Base-by-base conservation (phyloP, 2,797 vertebrate genomes). In the Alca torda region DNA sequence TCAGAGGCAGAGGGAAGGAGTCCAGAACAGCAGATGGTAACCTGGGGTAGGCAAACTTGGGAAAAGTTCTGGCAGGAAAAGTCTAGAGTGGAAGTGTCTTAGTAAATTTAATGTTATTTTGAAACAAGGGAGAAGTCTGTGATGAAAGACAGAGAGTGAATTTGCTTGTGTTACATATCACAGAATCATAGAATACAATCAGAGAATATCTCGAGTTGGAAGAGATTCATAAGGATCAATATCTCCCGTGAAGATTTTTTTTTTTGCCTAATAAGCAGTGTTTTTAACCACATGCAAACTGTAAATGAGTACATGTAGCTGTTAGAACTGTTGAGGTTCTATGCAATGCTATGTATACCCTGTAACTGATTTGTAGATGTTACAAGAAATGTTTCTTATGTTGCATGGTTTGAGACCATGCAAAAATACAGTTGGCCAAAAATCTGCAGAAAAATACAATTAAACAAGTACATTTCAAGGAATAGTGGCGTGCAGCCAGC, bases 21-120 rank as follows among this genome's bases (percentile, higher is more conserved):
- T 91, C 89, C 91, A 97, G 94, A 88, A 39, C 1, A 23, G 31
- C 95, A 96, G 92, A 91, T 92, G 94, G 91, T 83, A 83, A 60
- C 64, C 63, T 94, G 73, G 35, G 77, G 35, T 31, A 2, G 83
- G 53, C 80, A 94, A 61, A 89, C 72, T 77, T 75, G 33, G 48
- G 41, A 50, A 28, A 33, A 83, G 63, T 92, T 92, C n/a, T 90
- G 81, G 28, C 10, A 0, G 57, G 53, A 89, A 39, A 54, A 84
- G 24, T 48, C 35, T 65, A 2, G 31, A 59, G 31, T 78, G 35
- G 43, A 51, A 70, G 13, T 60, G 46, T 74, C 46, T 45, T 53
- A 50, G 50, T 51, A 72, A 83, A 67, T 80, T 54, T 60, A 68
- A 18, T 87, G 26, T 61, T 69, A 10, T 23, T 81, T 90, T 50